Percentiles rank a stretch among this genome's conserved stretches.
Evolutionary conservation across 2,888 invertebrate genomes (phyloP).

Genomic region (Agrilus biguttatus): DNA sequence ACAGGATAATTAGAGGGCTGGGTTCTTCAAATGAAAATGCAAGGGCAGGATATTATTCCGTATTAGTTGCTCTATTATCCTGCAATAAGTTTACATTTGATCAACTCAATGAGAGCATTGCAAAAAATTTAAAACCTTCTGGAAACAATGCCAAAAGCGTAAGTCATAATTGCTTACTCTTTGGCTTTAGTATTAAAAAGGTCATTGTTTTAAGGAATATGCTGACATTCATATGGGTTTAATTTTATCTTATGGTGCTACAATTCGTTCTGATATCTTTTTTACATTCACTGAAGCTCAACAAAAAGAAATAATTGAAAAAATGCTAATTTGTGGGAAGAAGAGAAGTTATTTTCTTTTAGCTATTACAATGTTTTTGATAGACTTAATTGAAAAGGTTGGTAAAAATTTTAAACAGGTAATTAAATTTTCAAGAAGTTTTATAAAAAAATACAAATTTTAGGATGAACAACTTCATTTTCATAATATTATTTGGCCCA

Average conservation of each 20-base stretch:
- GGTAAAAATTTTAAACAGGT: conserved; percentile 6
- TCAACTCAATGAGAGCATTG: conserved; percentile 42
- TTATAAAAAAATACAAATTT: background rate
- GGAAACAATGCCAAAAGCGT: conserved; percentile 51
- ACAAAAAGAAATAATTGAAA: conserved; percentile 31
- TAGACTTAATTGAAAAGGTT: conserved; percentile 44
- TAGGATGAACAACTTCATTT: conserved; percentile 28
- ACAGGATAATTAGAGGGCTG: conserved; percentile 54
- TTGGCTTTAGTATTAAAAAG: too few relatives aligned
- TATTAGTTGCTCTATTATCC: conserved; percentile 45
- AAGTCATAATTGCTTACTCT: conserved; percentile 23
- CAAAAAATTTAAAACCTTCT: conserved; percentile 47
- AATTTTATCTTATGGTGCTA: conserved; percentile 54
- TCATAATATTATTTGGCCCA: conserved; percentile 41
- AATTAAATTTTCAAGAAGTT: background rate
- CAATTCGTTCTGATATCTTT: conserved; percentile 50
- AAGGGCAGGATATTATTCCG: conserved; percentile 53
- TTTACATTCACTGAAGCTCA: conserved; percentile 35
- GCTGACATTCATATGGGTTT: conserved; percentile 58
- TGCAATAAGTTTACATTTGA: conserved; percentile 34
- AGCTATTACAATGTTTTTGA: conserved; percentile 44
- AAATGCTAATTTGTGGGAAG: conserved; percentile 38
- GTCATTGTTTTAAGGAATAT: conserved; percentile 43
- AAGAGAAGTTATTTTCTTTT: conserved; percentile 47
- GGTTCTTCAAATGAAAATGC: conserved; percentile 50